Evolutionary conservation across 1,140 invertebrate genomes (phyloP), one percentile per base, ranked within the genome.

Genomic region (Rhagoletis zephyria): DNA sequence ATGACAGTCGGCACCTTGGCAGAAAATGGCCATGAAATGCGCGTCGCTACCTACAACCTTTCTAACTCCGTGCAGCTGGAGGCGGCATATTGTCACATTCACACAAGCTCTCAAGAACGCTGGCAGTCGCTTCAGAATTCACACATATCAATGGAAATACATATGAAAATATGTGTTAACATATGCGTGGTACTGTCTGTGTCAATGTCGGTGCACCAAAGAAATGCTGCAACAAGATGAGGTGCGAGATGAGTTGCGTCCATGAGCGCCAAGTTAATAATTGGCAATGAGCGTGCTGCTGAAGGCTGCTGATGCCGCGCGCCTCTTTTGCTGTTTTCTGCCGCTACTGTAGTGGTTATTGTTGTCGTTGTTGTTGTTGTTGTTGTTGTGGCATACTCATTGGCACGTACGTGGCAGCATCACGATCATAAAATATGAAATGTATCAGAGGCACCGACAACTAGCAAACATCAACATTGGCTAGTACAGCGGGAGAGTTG

Each of bases 371-470:
- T n/a, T n/a, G n/a, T 16, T 81, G n/a, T 19, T 81, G 9, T 42
- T 56, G 74, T 56, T 56, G 74, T 81, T 74, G 70, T 45, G 16
- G 45, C 70, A 74, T 74, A 74, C 42, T 56, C 74, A 81, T 81
- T 81, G 74, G 74, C 74, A 81, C 74, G 74, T 81, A 51, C 74
- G 74, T 51, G 5, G n/a, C 74, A 56, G 74, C 74, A 59, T 81
- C 74, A 81, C 74, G 74, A 56, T 19, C 74, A 56, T 81, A 81
- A 81, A 30, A 81, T 81, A 81, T 56, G 74, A 81, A 56, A 56
- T 81, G 74, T 81, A 81, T 81, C 74, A 81, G 74, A 81, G 48
- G n/a, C 48, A 81, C 74, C 74, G 74, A 56, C 74, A 81, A 81
- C 48, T 30, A 81, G 19, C 74, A 81, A 56, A 14, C 61, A 63